phyloP scores from a whole-genome alignment of 2,113 vertebrate species.

The Anthoscopus minutus region DNA sequence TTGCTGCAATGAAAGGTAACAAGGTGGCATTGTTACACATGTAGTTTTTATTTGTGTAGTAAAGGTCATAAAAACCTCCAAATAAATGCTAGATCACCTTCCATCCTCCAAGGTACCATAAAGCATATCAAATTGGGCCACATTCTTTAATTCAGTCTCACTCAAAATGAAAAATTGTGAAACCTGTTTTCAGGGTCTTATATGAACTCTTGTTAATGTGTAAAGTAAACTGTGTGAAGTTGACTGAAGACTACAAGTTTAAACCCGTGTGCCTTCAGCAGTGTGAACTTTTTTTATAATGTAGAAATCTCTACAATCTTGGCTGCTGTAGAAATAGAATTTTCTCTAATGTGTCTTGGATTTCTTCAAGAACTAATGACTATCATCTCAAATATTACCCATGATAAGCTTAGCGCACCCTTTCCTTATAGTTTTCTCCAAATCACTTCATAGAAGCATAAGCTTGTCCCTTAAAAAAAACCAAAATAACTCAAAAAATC shows the following conservation, averaged over 20 bases:
- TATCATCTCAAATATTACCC: neutral
- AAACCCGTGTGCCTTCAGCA: accelerated
- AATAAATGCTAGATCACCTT: neutral
- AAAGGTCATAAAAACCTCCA: neutral
- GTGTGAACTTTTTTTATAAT: neutral
- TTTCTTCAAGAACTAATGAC: neutral
- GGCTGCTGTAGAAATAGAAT: neutral
- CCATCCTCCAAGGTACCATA: neutral
- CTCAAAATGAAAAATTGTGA: neutral
- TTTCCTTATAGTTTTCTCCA: neutral
- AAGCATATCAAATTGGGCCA: neutral
- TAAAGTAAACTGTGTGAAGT: neutral
- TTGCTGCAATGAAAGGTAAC: neutral
- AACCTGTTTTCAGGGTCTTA: neutral
- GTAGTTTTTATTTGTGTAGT: neutral
- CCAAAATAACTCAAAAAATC: neutral
- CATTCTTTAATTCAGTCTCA: neutral
- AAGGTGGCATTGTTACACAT: neutral
- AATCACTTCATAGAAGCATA: neutral
- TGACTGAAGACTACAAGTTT: neutral
- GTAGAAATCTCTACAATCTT: neutral
- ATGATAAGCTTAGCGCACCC: neutral
- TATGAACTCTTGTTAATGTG: accelerated
- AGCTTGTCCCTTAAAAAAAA: neutral
- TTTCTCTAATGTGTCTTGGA: neutral